These are phyloP conservation scores for Tyrannus savana DNA, from an alignment of 2,113 vertebrate genomes.

Conservation along the genomic window DNA sequence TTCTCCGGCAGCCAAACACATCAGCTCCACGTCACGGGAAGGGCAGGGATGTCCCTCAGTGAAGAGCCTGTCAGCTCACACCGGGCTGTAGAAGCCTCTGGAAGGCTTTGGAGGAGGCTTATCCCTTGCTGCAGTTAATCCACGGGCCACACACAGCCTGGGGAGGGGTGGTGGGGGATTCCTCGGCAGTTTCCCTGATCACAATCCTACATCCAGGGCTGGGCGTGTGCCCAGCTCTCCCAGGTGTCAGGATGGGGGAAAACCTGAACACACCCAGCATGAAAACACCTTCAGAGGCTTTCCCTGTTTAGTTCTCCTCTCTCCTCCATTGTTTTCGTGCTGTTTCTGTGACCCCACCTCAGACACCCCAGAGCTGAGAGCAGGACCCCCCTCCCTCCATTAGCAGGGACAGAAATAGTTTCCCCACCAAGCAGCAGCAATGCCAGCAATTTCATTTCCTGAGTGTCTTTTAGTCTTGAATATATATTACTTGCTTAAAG, in stretches of 20 bases:
- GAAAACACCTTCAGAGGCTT: not conserved
- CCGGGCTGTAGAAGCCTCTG: not conserved
- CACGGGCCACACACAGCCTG: not conserved
- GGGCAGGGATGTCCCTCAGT: not conserved
- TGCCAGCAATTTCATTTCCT: slow-evolving; percentile 48
- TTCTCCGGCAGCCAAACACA: not conserved
- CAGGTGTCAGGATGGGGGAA: not conserved
- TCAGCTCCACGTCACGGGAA: accelerated
- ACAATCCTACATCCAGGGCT: not conserved
- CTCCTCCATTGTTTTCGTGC: not conserved
- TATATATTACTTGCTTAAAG: slow-evolving; percentile 60
- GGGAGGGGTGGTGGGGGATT: not conserved
- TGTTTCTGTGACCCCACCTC: not conserved
- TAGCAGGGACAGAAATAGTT: not conserved
- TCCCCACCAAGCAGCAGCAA: not conserved
- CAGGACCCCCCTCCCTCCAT: not conserved
- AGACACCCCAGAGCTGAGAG: not conserved
- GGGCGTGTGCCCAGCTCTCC: not conserved
- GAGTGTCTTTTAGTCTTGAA: slow-evolving; percentile 31
- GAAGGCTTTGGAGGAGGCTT: not conserved
- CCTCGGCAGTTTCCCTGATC: not conserved
- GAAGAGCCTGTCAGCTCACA: not conserved
- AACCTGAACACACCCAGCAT: not conserved
- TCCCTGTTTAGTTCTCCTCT: not conserved
- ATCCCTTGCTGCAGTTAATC: not conserved